These are phyloP conservation scores for Bettongia penicillata DNA, from an alignment of 2,113 vertebrate genomes.

Conservation along the genomic window DNA sequence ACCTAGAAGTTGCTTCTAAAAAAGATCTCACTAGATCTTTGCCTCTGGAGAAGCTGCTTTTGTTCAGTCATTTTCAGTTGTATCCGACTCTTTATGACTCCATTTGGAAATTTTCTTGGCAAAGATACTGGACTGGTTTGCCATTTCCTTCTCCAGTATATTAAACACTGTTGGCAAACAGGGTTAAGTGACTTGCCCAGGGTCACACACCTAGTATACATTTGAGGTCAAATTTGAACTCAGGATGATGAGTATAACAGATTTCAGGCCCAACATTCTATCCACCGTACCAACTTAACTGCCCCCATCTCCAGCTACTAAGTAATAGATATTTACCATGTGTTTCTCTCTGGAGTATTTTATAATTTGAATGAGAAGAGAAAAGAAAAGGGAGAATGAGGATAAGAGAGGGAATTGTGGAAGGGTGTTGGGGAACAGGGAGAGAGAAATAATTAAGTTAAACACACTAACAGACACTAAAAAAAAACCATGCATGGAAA, in stretches of 20 bases:
- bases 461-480: neutral
- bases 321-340: constrained; percentile 26
- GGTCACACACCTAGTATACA: neutral
- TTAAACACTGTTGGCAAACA: neutral
- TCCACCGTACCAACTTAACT: neutral
- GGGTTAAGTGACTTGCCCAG: neutral
- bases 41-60: neutral
- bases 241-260: neutral
- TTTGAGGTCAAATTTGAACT: neutral
- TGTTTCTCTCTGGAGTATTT: neutral
- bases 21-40: constrained; percentile 19
- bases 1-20: constrained; percentile 6
- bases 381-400: neutral
- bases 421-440: neutral
- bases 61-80: neutral
- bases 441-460: neutral
- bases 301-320: neutral
- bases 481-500: neutral
- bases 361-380: neutral
- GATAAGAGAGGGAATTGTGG: neutral
- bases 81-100: neutral
- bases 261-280: neutral
- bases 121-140: neutral
- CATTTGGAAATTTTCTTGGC: neutral
- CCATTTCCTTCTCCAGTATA: neutral